phyloP scores from a whole-genome alignment of 2,888 invertebrate genomes.

The Hypomecis atomaria region DNA sequence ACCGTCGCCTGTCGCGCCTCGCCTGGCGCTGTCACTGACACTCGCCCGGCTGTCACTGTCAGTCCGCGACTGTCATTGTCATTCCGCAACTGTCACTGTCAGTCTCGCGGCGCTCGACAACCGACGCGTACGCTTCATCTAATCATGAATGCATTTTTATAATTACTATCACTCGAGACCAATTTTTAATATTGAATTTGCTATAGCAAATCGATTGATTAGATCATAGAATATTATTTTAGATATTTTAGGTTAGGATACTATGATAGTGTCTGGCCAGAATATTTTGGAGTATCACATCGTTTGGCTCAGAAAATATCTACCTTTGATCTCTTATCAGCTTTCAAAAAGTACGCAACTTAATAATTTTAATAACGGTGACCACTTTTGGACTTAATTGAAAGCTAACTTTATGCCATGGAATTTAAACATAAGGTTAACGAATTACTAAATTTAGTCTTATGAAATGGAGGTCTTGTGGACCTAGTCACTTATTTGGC shows the following conservation, averaged over 20 bases:
- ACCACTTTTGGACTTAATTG: constrained; percentile 81
- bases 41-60: constrained; percentile 15
- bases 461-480: constrained; percentile 79
- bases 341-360: constrained; percentile 84
- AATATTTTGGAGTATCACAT: constrained; percentile 84
- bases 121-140: constrained; percentile 67
- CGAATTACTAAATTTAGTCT: constrained; percentile 85
- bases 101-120: constrained; percentile 29
- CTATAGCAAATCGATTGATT: constrained; percentile 79
- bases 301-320: constrained; percentile 85
- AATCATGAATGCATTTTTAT: constrained; percentile 78
- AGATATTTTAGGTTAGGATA: constrained; percentile 85
- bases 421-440: constrained; percentile 84
- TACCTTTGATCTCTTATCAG: constrained; percentile 84
- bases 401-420: constrained; percentile 85
- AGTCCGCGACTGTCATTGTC: constrained; percentile 15
- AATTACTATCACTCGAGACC: constrained; percentile 80
- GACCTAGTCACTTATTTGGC: constrained; percentile 84
- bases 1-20: constrained; percentile 13
- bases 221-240: constrained; percentile 82
- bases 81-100: constrained; percentile 14
- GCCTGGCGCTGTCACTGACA: constrained; percentile 8
- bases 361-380: constrained; percentile 79
- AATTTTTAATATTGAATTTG: constrained; percentile 81
- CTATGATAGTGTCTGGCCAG: constrained; percentile 84